Percentiles rank a stretch among this genome's conserved stretches.
Conservation (phyloP, 1,140 invertebrate genomes). For the Bombus pyrosoma region DNA sequence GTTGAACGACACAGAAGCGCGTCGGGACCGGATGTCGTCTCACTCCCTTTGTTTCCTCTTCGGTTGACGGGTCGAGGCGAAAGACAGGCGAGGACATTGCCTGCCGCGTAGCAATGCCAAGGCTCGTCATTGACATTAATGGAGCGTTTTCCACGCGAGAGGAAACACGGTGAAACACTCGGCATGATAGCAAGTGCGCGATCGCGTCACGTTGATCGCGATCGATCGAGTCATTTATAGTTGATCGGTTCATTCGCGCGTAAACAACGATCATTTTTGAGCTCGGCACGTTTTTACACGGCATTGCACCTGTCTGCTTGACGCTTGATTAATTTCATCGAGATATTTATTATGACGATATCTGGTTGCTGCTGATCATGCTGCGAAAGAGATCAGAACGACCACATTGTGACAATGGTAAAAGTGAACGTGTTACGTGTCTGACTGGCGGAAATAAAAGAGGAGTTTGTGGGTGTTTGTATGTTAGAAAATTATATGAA, state of each 20-base stretch:
- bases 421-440: background rate
- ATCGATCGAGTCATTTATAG: background rate
- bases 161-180: background rate
- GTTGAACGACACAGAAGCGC: constrained; percentile 65
- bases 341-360: constrained; percentile 9
- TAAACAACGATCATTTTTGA: background rate
- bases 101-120: constrained; percentile 59
- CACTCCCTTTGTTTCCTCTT: constrained; percentile 61
- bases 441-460: background rate
- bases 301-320: background rate
- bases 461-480: background rate
- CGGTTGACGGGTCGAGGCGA: constrained; percentile 58
- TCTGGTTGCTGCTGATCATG: background rate
- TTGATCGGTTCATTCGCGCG: background rate
- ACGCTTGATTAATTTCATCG: constrained; percentile 11
- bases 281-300: background rate
- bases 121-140: constrained; percentile 39
- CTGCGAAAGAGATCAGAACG: too few relatives aligned
- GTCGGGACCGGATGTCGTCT: constrained; percentile 66
- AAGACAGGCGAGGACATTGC: constrained; percentile 64
- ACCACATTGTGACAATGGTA: background rate
- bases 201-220: background rate
- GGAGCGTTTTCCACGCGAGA: constrained; percentile 11
- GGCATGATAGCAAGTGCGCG: background rate
- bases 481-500: too few relatives aligned